A percentile compares a stretch with the other conserved stretches of the same genome.
Conservation (phyloP, 2,888 invertebrate species). For the Peribatodes rhomboidaria region DNA sequence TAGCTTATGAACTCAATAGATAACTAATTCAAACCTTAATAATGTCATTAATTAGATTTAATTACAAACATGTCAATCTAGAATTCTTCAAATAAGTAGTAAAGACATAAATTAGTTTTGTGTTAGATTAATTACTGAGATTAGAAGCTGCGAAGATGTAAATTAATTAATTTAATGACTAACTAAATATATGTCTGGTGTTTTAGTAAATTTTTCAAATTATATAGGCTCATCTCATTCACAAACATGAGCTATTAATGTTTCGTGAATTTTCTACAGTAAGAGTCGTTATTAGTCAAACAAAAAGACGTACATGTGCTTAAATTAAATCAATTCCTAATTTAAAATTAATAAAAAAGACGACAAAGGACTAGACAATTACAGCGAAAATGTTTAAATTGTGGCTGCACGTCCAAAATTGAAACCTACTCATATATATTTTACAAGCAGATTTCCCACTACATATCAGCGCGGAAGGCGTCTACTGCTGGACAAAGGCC, state of each 20-base stretch:
- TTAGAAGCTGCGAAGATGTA: slow-evolving; percentile 14
- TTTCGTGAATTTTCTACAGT: too few relatives aligned
- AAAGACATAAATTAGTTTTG: slow-evolving; percentile 16
- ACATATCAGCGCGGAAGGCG: too few relatives aligned
- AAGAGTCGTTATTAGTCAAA: too few relatives aligned
- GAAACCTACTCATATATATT: too few relatives aligned
- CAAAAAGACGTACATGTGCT: too few relatives aligned
- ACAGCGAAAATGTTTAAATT: too few relatives aligned
- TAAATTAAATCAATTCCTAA: too few relatives aligned
- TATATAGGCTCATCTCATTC: neutral
- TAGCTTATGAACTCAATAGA: neutral
- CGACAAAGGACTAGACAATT: too few relatives aligned
- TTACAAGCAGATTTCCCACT: too few relatives aligned
- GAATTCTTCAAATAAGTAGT: slow-evolving; percentile 12
- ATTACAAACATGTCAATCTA: slow-evolving; percentile 26
- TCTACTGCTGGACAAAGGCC: too few relatives aligned
- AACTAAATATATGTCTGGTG: neutral
- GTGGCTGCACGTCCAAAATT: too few relatives aligned
- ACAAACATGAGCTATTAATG: neutral
- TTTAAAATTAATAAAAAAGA: too few relatives aligned
- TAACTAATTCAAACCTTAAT: slow-evolving; percentile 1
- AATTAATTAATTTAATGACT: slow-evolving; percentile 2
- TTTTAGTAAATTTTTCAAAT: slow-evolving; percentile 2
- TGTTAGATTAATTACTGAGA: slow-evolving; percentile 22
- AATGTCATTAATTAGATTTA: slow-evolving; percentile 11